A percentile compares a stretch with the other conserved stretches of the same genome.
These are phyloP conservation scores for Channa striata DNA, from an alignment of 2,797 vertebrate species.

Conservation along the genomic window DNA sequence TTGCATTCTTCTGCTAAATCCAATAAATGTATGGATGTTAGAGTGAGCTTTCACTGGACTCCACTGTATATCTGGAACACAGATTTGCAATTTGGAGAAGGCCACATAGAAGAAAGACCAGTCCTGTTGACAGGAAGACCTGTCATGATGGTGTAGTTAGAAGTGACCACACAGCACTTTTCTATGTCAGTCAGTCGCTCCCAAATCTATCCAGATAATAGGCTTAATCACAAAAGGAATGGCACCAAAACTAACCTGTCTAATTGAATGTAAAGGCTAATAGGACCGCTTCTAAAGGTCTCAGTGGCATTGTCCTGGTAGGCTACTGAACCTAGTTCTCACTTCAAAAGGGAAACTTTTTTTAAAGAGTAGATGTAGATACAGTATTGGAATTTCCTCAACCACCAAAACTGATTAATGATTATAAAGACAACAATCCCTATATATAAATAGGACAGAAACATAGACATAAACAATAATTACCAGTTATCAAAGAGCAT, in stretches of 20 bases:
- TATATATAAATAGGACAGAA: not conserved
- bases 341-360: too few species aligned
- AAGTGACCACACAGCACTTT: conserved; percentile 47
- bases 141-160: conserved; percentile 51
- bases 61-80: conserved; percentile 5
- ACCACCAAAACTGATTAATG: too few species aligned
- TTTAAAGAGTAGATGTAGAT: too few species aligned
- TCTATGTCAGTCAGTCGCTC: conserved; percentile 36
- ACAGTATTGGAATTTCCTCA: too few species aligned
- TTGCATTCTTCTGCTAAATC: conserved; percentile 19
- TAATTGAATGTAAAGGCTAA: conserved; percentile 53
- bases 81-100: conserved; percentile 37
- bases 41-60: conserved; percentile 6
- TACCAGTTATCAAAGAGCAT: not conserved
- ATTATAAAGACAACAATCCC: too few species aligned
- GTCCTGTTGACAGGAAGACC: conserved; percentile 34
- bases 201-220: conserved; percentile 48
- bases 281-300: not conserved
- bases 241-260: conserved; percentile 32
- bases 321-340: conserved; percentile 1
- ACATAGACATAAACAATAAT: conserved; percentile 1
- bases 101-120: conserved; percentile 35
- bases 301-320: conserved; percentile 1
- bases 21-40: not conserved
- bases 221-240: conserved; percentile 31